Base-by-base conservation (phyloP, 2,888 invertebrate species). In the Salticus scenicus region DNA sequence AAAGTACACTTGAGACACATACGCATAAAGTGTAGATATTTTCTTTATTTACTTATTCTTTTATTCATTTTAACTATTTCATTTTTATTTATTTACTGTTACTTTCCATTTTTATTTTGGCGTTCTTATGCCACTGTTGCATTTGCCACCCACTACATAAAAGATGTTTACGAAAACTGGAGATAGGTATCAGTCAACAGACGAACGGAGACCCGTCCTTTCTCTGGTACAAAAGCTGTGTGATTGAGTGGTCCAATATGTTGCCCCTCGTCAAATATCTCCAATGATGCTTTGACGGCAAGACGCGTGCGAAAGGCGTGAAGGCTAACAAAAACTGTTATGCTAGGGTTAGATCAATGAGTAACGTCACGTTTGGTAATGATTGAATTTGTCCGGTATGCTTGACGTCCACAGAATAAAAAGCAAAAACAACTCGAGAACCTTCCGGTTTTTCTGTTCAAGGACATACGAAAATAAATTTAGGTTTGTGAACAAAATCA, bases 131-230 rank as follows among this genome's bases (percentile, higher is more conserved):
- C 37, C 37, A 47, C 7, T 42, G 30, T 20, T 27, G 51, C 20
- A 33, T 51, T 76, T 66, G 42, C n/a, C 67, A 31, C 31, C 24
- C 8, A 28, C 28, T 51, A 42, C 47, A 76, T 67, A 77, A 70
- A 66, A 51, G 63, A 24, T 77, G 77, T 77, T 77, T 77, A 77
- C 77, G 24, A 41, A 27, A 69, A 33, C 51, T 33, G n/a, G 27
- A 69, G 70, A 70, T 69, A 67, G 30, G n/a, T 67, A 77, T 77
- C 51, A 24, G 57, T 57, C 27, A 7, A 20, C 27, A 37, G 37
- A 33, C 20, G 51, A n/a, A 51, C 17, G 57, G 8, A n/a, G 77
- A 28, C 47, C 76, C 69, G 31, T 27, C 7, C 12, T 20, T n/a
- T n/a, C n/a, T n/a, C n/a, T n/a, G n/a, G n/a, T 31, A 28, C 42